These are phyloP conservation scores for Lophura nycthemera DNA, from an alignment of 2,113 vertebrate genomes.

Conservation along the genomic window DNA sequence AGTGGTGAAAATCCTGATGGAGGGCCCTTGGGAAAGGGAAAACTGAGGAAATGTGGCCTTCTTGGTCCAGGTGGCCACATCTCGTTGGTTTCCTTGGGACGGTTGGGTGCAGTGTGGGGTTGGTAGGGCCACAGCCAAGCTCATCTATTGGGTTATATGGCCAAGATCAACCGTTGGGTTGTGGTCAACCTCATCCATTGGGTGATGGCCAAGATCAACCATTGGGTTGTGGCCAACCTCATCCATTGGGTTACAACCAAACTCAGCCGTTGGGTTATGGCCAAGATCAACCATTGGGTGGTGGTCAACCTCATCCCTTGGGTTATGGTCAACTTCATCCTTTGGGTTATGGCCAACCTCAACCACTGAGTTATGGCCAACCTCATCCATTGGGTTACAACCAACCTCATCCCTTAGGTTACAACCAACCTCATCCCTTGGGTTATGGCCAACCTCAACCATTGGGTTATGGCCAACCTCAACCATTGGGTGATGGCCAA, in stretches of 20 bases:
- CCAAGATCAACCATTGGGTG: background rate
- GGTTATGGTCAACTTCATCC: background rate
- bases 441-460: background rate
- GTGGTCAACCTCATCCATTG: too few relatives aligned
- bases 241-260: fast-evolving
- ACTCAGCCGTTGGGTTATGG: fast-evolving
- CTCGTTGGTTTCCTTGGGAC: background rate
- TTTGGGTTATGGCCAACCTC: background rate
- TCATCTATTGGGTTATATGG: background rate
- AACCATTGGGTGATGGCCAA: too few relatives aligned
- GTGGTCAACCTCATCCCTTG: too few relatives aligned
- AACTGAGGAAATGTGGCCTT: fast-evolving
- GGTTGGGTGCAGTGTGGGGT: background rate
- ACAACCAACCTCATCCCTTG: too few relatives aligned
- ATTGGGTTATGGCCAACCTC: background rate
- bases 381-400: too few relatives aligned
- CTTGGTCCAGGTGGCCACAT: background rate
- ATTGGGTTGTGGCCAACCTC: background rate
- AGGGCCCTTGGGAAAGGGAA: background rate
- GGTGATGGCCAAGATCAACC: background rate
- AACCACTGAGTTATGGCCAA: too few relatives aligned
- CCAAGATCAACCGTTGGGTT: background rate
- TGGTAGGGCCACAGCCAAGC: background rate
- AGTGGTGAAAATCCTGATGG: background rate
- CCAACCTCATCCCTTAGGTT: too few relatives aligned